A percentile compares a stretch with the other conserved stretches of the same genome.
Conservation (phyloP, 2,888 invertebrate species). For the Protula sp. region DNA sequence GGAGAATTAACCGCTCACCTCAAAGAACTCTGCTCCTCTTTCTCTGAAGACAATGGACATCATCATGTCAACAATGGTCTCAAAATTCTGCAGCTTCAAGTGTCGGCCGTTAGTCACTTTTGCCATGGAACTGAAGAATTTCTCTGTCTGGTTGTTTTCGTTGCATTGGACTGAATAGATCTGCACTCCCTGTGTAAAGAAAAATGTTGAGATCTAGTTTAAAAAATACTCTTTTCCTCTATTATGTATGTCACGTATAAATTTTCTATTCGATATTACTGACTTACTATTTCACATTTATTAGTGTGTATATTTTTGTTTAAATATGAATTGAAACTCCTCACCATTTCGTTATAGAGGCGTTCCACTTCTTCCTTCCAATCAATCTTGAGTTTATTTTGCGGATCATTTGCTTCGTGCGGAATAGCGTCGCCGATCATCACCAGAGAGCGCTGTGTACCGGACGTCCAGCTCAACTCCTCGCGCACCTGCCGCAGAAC, state of each 20-base stretch:
- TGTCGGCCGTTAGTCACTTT: slow-evolving; percentile 34
- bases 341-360: background rate
- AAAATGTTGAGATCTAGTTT: too few species aligned
- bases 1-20: background rate
- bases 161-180: too few species aligned
- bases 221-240: too few species aligned
- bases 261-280: too few species aligned
- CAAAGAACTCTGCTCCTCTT: slow-evolving; percentile 35
- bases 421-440: slow-evolving; percentile 44
- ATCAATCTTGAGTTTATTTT: slow-evolving; percentile 31
- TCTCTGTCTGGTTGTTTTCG: too few species aligned
- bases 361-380: slow-evolving; percentile 29
- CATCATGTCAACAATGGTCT: slow-evolving; percentile 38
- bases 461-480: slow-evolving; percentile 43
- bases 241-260: too few species aligned
- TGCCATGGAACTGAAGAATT: slow-evolving; percentile 34
- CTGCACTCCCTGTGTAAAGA: slow-evolving; percentile 9
- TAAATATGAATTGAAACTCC: background rate
- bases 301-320: too few species aligned
- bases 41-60: slow-evolving; percentile 48
- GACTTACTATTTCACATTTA: too few species aligned
- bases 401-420: slow-evolving; percentile 33
- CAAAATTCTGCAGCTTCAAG: slow-evolving; percentile 35
- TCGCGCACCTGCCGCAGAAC: slow-evolving; percentile 38
- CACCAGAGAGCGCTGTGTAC: slow-evolving; percentile 44